phyloP scores from a whole-genome alignment of 2,113 vertebrate species.

The Notiomystis cincta region DNA sequence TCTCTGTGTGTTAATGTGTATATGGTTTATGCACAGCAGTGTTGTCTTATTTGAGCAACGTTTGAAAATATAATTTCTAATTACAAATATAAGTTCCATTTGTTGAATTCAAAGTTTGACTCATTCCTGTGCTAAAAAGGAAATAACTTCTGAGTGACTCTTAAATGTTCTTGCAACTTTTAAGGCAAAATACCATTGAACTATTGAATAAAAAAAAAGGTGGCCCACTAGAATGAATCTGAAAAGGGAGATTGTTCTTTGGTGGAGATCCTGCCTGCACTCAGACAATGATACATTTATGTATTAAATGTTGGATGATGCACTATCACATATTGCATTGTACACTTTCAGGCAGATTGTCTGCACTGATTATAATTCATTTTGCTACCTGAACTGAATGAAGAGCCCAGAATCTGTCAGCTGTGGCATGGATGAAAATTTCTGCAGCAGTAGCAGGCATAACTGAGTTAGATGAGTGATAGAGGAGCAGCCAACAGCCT shows the following conservation, averaged over 20 bases:
- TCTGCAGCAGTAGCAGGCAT: neutral
- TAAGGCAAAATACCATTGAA: neutral
- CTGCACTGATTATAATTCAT: neutral
- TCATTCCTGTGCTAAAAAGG: neutral
- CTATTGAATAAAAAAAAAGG: rapidly evolving
- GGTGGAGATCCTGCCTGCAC: neutral
- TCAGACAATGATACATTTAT: neutral
- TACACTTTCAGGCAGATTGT: neutral
- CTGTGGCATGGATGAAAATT: neutral
- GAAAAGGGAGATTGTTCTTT: neutral
- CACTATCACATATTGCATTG: neutral
- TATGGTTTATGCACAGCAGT: neutral
- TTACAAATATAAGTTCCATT: neutral
- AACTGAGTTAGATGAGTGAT: neutral
- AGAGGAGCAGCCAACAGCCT: neutral
- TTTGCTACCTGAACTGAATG: neutral
- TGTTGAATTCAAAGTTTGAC: neutral
- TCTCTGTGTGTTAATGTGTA: neutral
- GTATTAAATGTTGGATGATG: neutral
- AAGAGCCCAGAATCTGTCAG: neutral
- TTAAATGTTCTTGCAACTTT: neutral
- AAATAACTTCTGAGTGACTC: neutral
- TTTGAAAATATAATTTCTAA: neutral
- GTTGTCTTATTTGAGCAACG: neutral
- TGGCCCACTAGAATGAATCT: neutral